Base-by-base conservation (phyloP, 1,140 invertebrate species). In the Neodiprion virginianus region DNA sequence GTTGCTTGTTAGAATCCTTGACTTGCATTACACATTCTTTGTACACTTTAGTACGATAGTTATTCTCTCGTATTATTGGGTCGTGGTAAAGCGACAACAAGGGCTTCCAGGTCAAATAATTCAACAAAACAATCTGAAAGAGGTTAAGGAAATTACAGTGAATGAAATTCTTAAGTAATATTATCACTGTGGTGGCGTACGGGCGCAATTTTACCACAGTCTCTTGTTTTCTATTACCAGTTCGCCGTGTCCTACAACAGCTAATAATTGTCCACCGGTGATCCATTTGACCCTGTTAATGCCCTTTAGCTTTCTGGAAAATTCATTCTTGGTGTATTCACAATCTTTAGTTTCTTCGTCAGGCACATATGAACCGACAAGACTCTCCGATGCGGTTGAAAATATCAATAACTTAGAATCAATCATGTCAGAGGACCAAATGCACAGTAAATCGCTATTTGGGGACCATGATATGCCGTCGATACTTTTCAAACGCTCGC, bases 401-500 rank as follows among this genome's bases (percentile, higher is more conserved):
- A 87, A 88, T 76, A 88, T 79, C 21, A 88, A 78, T 72, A 88
- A 74, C 70, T 86, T 88, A 9, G 83, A 79, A 67, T 80, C 79
- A 12, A 80, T 80, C 23, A 83, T 79, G 17, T 84, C 83, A 1
- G 85, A 85, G 78, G 83, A 83, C 87, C 87, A 88, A 73, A 88
- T 87, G 61, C 83, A 83, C 12, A 88, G 72, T 72, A 86, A 73
- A 81, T 88, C 86, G 47, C 83, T 81, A 71, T 86, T 87, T 9
- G 86, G 85, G 4, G 87, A 88, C 87, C 87, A 88, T 65, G 74
- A 81, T 17, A 88, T 74, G 48, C 87, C 86, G 73, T 87, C 82
- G 23, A 88, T 85, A 48, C 76, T 78, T 28, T 68, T 77, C 69
- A 88, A 79, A 74, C 80, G 81, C 48, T 87, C 82, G 10, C 87